These are phyloP conservation scores for Bombus picipes DNA, from an alignment of 1,140 invertebrate genomes.

Conservation along the genomic window DNA sequence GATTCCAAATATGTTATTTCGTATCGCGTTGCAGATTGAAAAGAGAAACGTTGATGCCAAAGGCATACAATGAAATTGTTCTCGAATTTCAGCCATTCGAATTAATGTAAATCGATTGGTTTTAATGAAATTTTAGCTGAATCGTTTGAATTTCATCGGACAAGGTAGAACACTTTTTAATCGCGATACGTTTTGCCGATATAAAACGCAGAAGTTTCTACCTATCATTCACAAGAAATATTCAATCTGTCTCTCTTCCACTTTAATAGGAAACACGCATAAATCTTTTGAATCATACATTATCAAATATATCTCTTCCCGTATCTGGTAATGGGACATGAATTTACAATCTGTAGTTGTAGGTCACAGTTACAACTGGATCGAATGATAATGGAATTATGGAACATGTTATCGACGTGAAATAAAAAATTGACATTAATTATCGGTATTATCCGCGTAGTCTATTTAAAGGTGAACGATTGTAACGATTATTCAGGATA, in stretches of 20 bases:
- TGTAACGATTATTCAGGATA: conserved; percentile 22
- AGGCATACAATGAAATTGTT: too few relatives aligned
- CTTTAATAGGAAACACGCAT: not conserved
- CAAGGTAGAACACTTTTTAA: not conserved
- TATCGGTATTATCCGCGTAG: not conserved
- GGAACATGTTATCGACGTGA: not conserved
- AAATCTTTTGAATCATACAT: not conserved
- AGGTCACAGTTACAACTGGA: not conserved
- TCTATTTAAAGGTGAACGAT: conserved; percentile 1
- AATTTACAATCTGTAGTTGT: not conserved
- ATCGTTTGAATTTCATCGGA: too few relatives aligned
- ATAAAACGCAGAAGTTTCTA: not conserved
- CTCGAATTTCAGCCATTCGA: too few relatives aligned
- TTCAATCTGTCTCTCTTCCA: not conserved
- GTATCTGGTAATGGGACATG: not conserved
- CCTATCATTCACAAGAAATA: not conserved
- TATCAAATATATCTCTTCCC: not conserved
- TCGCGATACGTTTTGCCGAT: not conserved
- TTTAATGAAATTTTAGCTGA: too few relatives aligned
- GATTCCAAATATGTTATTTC: too few relatives aligned
- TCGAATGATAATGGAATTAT: not conserved
- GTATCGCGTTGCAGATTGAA: too few relatives aligned
- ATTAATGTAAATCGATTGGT: too few relatives aligned
- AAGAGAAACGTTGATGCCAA: too few relatives aligned
- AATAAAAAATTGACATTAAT: not conserved